These are phyloP conservation scores for Oxyruncus cristatus DNA, from an alignment of 2,113 vertebrate genomes.

Conservation along the genomic window DNA sequence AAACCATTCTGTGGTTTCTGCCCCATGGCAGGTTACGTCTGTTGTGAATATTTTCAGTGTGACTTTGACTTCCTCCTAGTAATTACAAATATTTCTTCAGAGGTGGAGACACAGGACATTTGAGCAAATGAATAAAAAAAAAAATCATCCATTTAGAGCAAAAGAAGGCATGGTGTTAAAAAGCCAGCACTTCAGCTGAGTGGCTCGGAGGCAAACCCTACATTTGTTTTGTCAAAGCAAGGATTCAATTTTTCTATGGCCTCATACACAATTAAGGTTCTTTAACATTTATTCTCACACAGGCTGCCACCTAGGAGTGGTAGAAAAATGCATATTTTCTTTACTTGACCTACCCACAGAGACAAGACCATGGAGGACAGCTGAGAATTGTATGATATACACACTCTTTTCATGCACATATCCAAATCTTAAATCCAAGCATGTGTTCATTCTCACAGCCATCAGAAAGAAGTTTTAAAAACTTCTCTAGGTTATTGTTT, in stretches of 20 bases:
- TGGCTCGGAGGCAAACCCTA: neutral
- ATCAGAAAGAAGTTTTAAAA: neutral
- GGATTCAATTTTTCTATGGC: neutral
- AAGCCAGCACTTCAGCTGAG: neutral
- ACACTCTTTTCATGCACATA: neutral
- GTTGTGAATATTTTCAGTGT: neutral
- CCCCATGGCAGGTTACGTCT: neutral
- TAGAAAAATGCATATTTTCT: neutral
- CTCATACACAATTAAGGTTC: neutral
- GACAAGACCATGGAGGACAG: neutral
- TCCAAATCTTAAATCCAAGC: neutral
- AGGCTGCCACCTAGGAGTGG: neutral
- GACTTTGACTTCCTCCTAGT: neutral
- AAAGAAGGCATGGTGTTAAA: neutral
- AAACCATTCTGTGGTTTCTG: neutral
- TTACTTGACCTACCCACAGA: neutral
- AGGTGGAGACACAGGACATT: neutral
- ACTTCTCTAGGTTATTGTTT: neutral
- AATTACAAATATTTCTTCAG: neutral
- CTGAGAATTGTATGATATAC: neutral
- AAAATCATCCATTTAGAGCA: neutral
- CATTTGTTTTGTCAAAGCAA: neutral
- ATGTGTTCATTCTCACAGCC: neutral
- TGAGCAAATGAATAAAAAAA: neutral
- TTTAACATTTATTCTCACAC: neutral